Base-by-base conservation (phyloP, 2,113 vertebrate genomes). In the Pristiophorus japonicus region DNA sequence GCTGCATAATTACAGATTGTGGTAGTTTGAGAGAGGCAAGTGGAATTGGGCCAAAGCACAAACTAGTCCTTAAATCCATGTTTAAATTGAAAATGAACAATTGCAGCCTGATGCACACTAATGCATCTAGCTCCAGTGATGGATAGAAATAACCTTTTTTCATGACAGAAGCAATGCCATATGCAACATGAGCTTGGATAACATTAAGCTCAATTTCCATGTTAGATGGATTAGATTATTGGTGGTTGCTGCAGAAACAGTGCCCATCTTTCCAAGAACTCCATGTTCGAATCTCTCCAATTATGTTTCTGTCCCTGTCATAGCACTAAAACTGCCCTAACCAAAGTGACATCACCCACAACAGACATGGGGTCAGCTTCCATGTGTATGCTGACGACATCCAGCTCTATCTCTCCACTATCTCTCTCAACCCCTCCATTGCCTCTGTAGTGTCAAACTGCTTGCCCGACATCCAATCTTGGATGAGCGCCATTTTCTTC, bases 61-160 rank as follows among this genome's bases (percentile, higher is more conserved):
- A 93, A 27, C 47, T 34, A 90, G 12, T 90, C 51, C 27, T 88
- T 62, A 93, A 93, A 47, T 27, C n/a, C 16, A 20, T 47, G 22
- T 65, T 93, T 63, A 22, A 92, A 65, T 63, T 34, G 59, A 16
- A 92, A 70, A 67, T 94, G n/a, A 65, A 93, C 91, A 94, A 14
- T 47, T 45, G 42, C 20, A 67, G 38, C 38, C 92, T 70, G 42
- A 66, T 27, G 42, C 63, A 67, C 24, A 45, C 47, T 11, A 27
- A 30, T 27, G 24, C 85, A 88, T 88, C 24, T 51, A 94, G 18
- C 22, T 24, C 63, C 14, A 67, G 20, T 47, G 20, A 47, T 94
- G 42, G 91, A 93, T 66, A 66, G 38, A 93, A 65, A 66, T 38
- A 65, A 93, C n/a, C 22, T 11, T 67, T 47, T 34, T 47, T 94